Evolutionary conservation across 2,113 vertebrate genomes (phyloP).

Genomic region (Haliaeetus leucogaster): DNA sequence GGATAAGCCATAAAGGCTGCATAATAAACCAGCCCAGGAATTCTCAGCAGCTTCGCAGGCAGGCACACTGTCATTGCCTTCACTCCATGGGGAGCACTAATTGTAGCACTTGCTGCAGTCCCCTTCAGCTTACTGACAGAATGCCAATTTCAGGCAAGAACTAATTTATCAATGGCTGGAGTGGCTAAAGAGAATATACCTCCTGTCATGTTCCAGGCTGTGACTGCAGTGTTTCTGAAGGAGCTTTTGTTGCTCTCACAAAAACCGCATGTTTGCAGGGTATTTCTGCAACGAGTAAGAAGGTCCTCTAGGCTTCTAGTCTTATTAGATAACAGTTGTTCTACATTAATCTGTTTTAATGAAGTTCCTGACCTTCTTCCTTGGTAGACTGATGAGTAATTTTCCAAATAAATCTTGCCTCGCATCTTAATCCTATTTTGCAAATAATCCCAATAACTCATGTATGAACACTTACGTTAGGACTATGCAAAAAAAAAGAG

Average conservation of each 20-base stretch:
- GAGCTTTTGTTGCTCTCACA: neutral
- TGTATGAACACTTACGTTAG: neutral
- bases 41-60: neutral
- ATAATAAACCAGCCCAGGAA: neutral
- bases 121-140: conserved; percentile 10
- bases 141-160: conserved; percentile 30
- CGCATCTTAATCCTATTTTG: neutral
- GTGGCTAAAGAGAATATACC: conserved; percentile 45
- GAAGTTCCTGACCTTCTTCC: conserved; percentile 51
- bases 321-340: conserved; percentile 15
- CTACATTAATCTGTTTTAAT: conserved; percentile 53
- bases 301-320: neutral
- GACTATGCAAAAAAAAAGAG: no score
- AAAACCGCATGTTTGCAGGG: neutral
- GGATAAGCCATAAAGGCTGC: neutral
- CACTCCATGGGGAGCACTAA: neutral
- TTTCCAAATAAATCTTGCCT: neutral
- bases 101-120: neutral
- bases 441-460: conserved; percentile 42
- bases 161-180: conserved; percentile 26
- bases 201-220: conserved; percentile 10
- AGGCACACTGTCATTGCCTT: neutral
- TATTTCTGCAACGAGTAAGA: neutral
- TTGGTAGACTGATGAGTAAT: neutral
- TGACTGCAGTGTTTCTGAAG: neutral